phyloP scores from a whole-genome alignment of 2,113 vertebrate species.

The Psittacula cyanocephala region DNA sequence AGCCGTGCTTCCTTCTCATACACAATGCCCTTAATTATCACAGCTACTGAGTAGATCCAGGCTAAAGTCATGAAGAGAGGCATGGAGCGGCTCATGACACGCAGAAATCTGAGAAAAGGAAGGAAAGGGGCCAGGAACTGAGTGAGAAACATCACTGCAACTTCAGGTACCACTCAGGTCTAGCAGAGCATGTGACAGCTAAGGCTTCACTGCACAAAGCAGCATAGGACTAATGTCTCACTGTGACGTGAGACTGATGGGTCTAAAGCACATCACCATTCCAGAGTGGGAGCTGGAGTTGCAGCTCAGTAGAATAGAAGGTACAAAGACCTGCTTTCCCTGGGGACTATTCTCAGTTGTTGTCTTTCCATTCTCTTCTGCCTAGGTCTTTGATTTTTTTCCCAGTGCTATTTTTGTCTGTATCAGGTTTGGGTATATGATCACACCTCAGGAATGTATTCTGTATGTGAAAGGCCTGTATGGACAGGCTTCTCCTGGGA shows the following conservation, averaged over 20 bases:
- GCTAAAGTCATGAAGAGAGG: slow-evolving; percentile 97
- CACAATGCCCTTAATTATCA: slow-evolving; percentile 96
- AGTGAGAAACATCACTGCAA: not conserved
- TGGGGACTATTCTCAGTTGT: not conserved
- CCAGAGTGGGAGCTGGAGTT: not conserved
- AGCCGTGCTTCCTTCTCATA: slow-evolving; percentile 96
- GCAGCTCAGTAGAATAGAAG: not conserved
- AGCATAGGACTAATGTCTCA: not conserved
- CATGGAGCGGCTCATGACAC: slow-evolving; percentile 95
- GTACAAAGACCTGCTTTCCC: not conserved
- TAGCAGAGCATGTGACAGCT: not conserved
- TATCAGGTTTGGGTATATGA: not conserved
- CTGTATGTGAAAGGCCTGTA: not conserved
- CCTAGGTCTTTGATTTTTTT: not conserved
- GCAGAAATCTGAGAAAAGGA: slow-evolving; percentile 82
- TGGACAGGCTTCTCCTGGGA: not conserved
- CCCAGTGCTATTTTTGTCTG: not conserved
- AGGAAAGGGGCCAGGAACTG: not conserved
- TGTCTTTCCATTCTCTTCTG: not conserved
- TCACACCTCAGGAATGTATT: not conserved
- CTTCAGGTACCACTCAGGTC: not conserved
- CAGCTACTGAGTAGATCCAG: slow-evolving; percentile 97
- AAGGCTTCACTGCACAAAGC: not conserved
- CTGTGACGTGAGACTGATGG: not conserved
- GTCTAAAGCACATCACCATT: not conserved